phyloP scores from a whole-genome alignment of 1,140 invertebrate genomes.

The Stratiolaelaps scimitus region DNA sequence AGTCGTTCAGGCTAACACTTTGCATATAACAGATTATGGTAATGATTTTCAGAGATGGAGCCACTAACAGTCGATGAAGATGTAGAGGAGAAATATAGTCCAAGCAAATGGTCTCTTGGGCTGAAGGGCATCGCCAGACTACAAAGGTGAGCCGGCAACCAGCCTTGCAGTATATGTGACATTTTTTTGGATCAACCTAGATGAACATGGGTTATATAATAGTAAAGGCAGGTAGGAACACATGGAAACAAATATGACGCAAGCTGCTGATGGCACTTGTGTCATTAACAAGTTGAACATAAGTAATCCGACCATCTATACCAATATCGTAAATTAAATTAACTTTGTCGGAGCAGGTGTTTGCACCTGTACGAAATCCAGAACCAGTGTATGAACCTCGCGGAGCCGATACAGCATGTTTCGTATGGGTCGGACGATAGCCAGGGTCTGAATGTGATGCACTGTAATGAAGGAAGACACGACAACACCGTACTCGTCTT shows the following conservation, averaged over 20 bases:
- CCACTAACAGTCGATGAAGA: slow-evolving; percentile 12
- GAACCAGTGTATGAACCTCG: not conserved
- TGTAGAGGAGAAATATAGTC: slow-evolving; percentile 8
- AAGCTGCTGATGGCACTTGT: too few relatives aligned
- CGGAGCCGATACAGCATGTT: not conserved
- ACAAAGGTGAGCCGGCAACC: not conserved
- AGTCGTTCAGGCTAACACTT: too few relatives aligned
- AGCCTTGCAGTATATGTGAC: not conserved
- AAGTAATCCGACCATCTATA: too few relatives aligned
- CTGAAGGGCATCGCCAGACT: slow-evolving; percentile 5
- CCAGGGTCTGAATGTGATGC: slow-evolving; percentile 17
- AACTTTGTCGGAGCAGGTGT: not conserved
- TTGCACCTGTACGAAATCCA: slow-evolving; percentile 18
- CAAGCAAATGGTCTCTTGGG: not conserved
- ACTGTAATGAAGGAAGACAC: not conserved
- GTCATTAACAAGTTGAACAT: not conserved
- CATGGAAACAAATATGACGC: too few relatives aligned
- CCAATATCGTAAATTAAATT: not conserved
- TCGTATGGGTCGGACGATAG: slow-evolving; percentile 11
- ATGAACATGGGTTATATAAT: too few relatives aligned
- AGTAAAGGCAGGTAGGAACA: too few relatives aligned
- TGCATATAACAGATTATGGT: too few relatives aligned
- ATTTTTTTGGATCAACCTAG: too few relatives aligned
- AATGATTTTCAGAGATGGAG: not conserved
- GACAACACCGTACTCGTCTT: not conserved